Percentiles rank a stretch among this genome's conserved stretches.
Conservation (phyloP, 1,140 invertebrate genomes). For the Cyrtorhinus lividipennis region DNA sequence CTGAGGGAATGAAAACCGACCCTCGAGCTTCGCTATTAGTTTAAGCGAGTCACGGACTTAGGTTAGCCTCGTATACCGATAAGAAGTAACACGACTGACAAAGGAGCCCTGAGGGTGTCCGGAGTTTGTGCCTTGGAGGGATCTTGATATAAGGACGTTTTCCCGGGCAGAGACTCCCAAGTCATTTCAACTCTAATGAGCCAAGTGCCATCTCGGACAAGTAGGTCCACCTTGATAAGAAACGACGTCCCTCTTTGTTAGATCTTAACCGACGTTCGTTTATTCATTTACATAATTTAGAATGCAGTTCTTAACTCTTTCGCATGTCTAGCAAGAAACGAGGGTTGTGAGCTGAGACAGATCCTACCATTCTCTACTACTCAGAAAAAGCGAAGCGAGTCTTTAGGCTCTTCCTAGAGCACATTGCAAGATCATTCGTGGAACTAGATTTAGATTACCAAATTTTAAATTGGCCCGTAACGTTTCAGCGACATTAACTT, state of each 20-base stretch:
- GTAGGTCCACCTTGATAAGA: not conserved
- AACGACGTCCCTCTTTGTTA: not conserved
- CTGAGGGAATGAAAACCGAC: not conserved
- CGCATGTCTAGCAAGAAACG: no score
- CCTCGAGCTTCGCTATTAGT: not conserved
- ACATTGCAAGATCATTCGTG: no score
- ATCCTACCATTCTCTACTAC: no score
- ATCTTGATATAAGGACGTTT: no score
- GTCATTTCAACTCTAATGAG: not conserved
- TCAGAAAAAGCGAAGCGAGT: no score
- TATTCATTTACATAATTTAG: not conserved
- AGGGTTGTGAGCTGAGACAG: no score
- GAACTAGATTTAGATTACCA: no score
- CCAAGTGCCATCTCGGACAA: not conserved
- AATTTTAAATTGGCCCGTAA: no score
- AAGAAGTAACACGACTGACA: not conserved
- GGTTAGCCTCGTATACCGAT: not conserved
- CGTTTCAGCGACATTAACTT: no score
- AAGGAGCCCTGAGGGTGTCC: not conserved
- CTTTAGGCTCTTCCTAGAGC: no score
- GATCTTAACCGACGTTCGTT: not conserved
- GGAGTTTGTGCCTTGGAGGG: no score
- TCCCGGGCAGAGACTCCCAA: not conserved
- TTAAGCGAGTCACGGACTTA: not conserved
- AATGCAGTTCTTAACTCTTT: no score